Percentiles rank a stretch among this genome's conserved stretches.
Conservation (phyloP, 2,113 vertebrate genomes). For the Sander vitreus region DNA sequence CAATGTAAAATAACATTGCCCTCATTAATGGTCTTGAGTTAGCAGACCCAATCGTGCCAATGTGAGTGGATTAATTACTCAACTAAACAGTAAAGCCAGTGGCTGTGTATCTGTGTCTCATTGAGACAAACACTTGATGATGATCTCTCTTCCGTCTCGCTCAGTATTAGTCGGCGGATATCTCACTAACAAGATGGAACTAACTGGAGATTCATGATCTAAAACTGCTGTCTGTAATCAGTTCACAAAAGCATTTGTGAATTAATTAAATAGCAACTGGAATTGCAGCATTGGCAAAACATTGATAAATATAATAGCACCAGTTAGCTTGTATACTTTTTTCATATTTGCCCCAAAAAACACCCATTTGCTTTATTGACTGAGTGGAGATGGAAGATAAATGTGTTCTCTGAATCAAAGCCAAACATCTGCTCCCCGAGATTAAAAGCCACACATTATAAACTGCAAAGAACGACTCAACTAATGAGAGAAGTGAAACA, state of each 20-base stretch:
- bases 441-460: not conserved
- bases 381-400: conserved; percentile 22
- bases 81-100: not conserved
- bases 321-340: not conserved
- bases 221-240: not conserved
- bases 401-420: conserved; percentile 46
- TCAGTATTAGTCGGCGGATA: not conserved
- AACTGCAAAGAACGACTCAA: conserved; percentile 15
- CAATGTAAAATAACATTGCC: not conserved
- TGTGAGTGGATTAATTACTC: not conserved
- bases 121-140: not conserved
- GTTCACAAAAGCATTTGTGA: not conserved
- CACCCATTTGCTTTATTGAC: conserved; percentile 36
- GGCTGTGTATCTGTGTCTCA: not conserved
- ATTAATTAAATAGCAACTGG: not conserved
- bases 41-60: not conserved
- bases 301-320: not conserved
- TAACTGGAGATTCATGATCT: not conserved
- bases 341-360: conserved; percentile 19
- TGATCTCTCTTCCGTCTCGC: not conserved
- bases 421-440: conserved; percentile 19
- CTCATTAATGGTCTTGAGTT: not conserved
- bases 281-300: not conserved
- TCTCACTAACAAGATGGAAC: conserved; percentile 10
- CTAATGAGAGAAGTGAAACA: conserved; percentile 23